Evolutionary conservation across 2,888 invertebrate species (phyloP).

Genomic region (Parnassius smintheus): DNA sequence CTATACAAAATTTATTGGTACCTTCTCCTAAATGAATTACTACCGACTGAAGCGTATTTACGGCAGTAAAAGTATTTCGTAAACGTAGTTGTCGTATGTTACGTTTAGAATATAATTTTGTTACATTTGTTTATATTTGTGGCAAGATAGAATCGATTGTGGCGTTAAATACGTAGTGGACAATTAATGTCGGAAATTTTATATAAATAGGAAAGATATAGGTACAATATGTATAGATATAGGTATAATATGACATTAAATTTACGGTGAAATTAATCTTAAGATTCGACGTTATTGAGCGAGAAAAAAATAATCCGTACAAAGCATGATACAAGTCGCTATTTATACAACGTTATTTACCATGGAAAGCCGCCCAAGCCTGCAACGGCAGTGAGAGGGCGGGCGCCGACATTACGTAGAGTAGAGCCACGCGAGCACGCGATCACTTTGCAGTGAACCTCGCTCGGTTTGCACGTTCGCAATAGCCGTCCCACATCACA

Average conservation of each 20-base stretch:
- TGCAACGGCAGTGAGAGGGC: constrained; percentile 54
- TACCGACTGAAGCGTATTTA: constrained; percentile 11
- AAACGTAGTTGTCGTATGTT: too few species aligned
- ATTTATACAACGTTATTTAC: constrained; percentile 35
- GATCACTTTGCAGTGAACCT: constrained; percentile 67
- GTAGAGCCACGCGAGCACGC: constrained; percentile 70
- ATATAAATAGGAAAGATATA: too few species aligned
- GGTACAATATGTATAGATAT: too few species aligned
- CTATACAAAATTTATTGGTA: neutral
- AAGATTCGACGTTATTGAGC: neutral
- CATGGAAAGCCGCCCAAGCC: constrained; percentile 49
- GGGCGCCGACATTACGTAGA: constrained; percentile 39
- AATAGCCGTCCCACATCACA: constrained; percentile 40
- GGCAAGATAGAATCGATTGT: too few species aligned
- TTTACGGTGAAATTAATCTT: neutral
- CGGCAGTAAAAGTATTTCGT: neutral
- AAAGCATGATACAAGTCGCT: constrained; percentile 11
- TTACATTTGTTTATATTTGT: too few species aligned
- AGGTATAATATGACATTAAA: too few species aligned
- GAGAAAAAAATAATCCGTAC: constrained; percentile 16
- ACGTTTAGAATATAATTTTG: too few species aligned
- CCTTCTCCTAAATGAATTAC: neutral
- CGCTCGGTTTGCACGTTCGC: constrained; percentile 65
- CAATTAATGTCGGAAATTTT: too few species aligned
- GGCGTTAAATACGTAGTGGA: too few species aligned